Evolutionary conservation across 2,888 invertebrate species (phyloP), one percentile per base, ranked within the genome.

Genomic region (Schizotus pectinicornis): DNA sequence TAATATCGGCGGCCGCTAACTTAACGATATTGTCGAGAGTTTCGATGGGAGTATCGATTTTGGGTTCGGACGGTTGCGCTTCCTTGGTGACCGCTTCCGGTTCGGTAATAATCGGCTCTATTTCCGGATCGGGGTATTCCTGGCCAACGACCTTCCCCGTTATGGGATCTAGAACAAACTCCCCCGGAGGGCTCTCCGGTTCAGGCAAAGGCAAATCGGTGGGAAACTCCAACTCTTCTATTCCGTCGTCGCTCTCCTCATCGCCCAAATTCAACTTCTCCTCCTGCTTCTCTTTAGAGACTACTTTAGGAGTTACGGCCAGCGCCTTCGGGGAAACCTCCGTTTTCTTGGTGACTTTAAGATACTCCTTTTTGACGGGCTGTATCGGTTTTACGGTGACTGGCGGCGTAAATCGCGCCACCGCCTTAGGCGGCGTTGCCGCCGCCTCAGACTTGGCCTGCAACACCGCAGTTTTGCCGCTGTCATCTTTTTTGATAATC

Each of bases 111-210:
- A 55, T 61, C 0, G 61, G 53, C 63, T 73, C 57, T n/a, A 70
- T 61, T 54, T 67, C 62, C 8, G 81, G 83, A 35, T 78, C 63
- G 1, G 65, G 63, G 49, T 69, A 69, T 13, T 68, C 64, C n/a
- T 59, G 32, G 12, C 68, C 66, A 5, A 62, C 65, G 33, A 81
- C 75, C 68, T 81, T 79, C 50, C 88, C 88, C 1, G 88, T 88
- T 9, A 85, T 78, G 0, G 89, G 89, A 72, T 91, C 91, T 63
- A 93, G 80, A 41, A 89, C 88, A 51, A 90, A 85, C 51, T 86
- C 86, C 56, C 86, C 82, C 7, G 86, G 86, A 6, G 86, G 90
- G 72, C 86, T 86, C n/a, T 83, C 83, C 0, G 85, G 85, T 61
- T 80, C 80, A 8, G 85, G 79, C 38, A 86, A 76, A 59, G 84